phyloP scores from a whole-genome alignment of 2,797 vertebrate genomes.

The Sphenodon punctatus region DNA sequence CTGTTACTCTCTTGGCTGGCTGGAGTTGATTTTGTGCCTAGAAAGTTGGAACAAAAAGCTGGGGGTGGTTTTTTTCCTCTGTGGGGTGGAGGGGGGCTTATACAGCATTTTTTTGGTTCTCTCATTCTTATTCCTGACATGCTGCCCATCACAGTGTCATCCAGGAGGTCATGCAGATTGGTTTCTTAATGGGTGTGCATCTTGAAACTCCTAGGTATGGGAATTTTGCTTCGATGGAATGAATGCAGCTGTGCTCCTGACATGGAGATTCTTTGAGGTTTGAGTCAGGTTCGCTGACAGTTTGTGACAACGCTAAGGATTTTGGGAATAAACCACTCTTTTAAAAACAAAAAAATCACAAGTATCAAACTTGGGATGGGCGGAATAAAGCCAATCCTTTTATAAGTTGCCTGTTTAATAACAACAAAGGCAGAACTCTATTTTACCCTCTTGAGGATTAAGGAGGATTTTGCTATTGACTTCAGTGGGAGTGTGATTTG shows the following conservation, averaged over 20 bases:
- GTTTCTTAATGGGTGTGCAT: background rate
- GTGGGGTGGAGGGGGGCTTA: background rate
- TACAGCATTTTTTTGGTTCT: background rate
- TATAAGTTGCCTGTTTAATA: too few relatives aligned
- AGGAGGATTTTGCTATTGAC: background rate
- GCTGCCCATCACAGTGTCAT: background rate
- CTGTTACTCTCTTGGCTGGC: background rate
- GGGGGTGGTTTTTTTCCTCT: background rate
- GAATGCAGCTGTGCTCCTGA: background rate
- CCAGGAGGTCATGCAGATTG: background rate
- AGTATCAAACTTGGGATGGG: background rate
- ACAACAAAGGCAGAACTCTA: background rate
- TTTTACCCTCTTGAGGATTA: too few relatives aligned
- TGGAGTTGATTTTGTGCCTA: background rate
- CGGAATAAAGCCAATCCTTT: too few relatives aligned
- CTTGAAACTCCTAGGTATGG: background rate
- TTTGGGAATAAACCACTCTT: background rate
- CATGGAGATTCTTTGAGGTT: background rate
- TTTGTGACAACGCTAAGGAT: background rate
- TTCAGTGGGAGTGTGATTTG: background rate
- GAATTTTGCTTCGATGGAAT: background rate
- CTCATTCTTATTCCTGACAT: background rate
- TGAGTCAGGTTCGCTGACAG: background rate
- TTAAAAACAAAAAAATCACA: background rate
- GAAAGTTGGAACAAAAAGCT: slow-evolving; percentile 4